Conservation (phyloP, 1,140 invertebrate species). For the Carcinoscorpius rotundicauda region DNA sequence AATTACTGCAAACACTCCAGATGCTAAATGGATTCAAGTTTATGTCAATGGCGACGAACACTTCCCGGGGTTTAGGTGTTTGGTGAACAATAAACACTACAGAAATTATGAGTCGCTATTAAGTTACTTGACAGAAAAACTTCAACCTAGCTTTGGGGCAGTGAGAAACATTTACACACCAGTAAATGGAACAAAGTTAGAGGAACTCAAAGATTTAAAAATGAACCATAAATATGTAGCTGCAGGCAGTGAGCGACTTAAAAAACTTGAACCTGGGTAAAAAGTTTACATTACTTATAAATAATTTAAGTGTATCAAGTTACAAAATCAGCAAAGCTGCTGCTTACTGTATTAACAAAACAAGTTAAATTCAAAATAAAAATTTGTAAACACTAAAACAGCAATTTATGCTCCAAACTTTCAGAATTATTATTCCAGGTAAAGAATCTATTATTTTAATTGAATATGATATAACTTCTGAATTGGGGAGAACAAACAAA, state of each 20-base stretch:
- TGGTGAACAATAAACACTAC: conserved; percentile 11
- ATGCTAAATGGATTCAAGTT: conserved; percentile 15
- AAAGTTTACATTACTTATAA: not conserved
- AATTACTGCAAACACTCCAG: conserved; percentile 2
- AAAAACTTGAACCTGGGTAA: conserved; percentile 13
- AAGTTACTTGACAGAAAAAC: conserved; percentile 12
- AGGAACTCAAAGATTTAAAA: conserved; percentile 8
- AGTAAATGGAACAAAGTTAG: conserved; percentile 8
- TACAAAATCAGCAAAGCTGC: no score
- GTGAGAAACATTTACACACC: conserved; percentile 13
- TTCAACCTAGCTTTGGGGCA: conserved; percentile 16
- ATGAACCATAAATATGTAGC: conserved; percentile 12
- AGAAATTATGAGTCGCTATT: conserved; percentile 12
- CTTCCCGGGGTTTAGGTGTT: conserved; percentile 11
- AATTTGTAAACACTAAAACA: no score
- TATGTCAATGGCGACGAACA: conserved; percentile 15
- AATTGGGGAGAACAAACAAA: no score
- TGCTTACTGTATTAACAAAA: no score
- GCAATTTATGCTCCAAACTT: no score
- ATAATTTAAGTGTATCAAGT: no score
- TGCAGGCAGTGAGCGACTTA: conserved; percentile 15
- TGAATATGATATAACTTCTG: no score
- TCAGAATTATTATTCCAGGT: no score
- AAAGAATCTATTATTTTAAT: no score
- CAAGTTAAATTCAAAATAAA: no score